Evolutionary conservation across 64 coral and sea anemone species (phyloP), one percentile per base, ranked within the genome.

Genomic region (Dendronephthya gigantea): DNA sequence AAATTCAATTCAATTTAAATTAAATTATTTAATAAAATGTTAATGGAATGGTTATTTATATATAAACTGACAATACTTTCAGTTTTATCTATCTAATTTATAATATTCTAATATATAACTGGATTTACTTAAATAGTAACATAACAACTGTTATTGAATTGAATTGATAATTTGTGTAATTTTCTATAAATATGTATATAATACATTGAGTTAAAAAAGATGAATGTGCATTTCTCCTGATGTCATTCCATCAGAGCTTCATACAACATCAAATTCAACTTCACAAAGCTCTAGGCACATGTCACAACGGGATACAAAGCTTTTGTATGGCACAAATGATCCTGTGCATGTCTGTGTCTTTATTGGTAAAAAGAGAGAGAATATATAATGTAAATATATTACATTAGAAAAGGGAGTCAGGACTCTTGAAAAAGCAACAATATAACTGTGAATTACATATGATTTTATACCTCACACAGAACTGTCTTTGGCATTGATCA

Each of bases 271-370:
- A 38, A 11, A 15, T 79, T 79, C 27, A 30, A 33, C 41, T 49
- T 16, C 43, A 33, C 28, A n/a, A n/a, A 25, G 74, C 35, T 7
- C 88, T 89, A 89, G 25, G 83, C 68, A 79, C 93, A 96, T 49
- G 93, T 50, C 35, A 97, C 83, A 23, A 85, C 35, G 40, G 75
- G 72, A 82, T 89, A 91, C 29, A 85, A 65, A 62, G 59, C 85
- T 28, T 70, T 41, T 36, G 87, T 82, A 47, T 81, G 34, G 82
- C 91, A 97, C 1, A 82, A 82, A 66, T 97, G 94, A 84, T 97
- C 94, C 47, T 97, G 86, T 45, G 94, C 91, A 89, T 97, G 94
- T 85, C 94, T 89, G 50, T 97, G 94, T 29, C 94, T 96, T 68
- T 49, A 92, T 92, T 15, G 30, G 25, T 40, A 35, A 92, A 22